Conservation (phyloP, 2,888 invertebrate genomes). For the Eupithecia insigniata region DNA sequence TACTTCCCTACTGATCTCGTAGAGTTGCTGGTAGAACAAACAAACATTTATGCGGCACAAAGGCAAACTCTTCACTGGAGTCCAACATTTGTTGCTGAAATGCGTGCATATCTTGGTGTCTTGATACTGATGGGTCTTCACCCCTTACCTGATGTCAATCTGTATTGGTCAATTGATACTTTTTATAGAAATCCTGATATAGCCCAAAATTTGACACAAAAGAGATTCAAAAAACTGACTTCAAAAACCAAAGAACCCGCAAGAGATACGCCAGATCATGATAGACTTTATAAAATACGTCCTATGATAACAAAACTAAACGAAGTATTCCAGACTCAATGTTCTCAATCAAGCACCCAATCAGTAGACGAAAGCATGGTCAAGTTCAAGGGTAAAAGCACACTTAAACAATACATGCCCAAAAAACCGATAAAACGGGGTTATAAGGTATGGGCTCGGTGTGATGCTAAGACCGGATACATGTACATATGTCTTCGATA, state of each 20-base stretch:
- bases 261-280: constrained; percentile 20
- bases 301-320: constrained; percentile 37
- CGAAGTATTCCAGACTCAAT: constrained; percentile 7
- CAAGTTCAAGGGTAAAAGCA: constrained; percentile 13
- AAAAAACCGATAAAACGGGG: constrained; percentile 14
- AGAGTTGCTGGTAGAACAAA: constrained; percentile 24
- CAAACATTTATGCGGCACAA: constrained; percentile 22
- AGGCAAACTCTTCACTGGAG: constrained; percentile 21
- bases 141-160: constrained; percentile 20
- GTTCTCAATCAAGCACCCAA: constrained; percentile 12
- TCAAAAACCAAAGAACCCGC: constrained; percentile 22
- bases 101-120: constrained; percentile 36
- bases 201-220: constrained; percentile 10
- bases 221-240: constrained; percentile 23
- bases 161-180: constrained; percentile 15
- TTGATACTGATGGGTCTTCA: constrained; percentile 21
- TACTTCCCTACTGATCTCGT: constrained; percentile 21
- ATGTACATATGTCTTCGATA: constrained; percentile 9
- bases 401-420: constrained; percentile 7
- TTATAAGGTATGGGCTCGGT: constrained; percentile 25
- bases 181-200: constrained; percentile 20
- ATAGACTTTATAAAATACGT: constrained; percentile 21
- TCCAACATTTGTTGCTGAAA: constrained; percentile 26
- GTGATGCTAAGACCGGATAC: constrained; percentile 16
- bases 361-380: constrained; percentile 19